A percentile compares a stretch with the other conserved stretches of the same genome.
phyloP scores from a whole-genome alignment of 2,797 vertebrate genomes.

The Silurus aristotelis region DNA sequence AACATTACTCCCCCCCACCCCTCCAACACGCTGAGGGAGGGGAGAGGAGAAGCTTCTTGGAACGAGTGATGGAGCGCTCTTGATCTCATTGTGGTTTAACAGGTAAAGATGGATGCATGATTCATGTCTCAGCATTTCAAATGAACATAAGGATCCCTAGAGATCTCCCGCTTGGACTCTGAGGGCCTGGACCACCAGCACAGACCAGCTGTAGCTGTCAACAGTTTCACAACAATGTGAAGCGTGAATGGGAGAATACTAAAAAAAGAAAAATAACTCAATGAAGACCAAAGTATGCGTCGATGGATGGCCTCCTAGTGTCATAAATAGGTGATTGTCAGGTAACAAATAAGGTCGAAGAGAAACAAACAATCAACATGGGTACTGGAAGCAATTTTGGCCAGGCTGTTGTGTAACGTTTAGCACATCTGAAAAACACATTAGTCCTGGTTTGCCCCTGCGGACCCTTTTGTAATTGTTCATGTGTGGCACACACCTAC shows the following conservation, averaged over 20 bases:
- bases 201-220: slow-evolving; percentile 7
- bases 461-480: slow-evolving; percentile 38
- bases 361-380: slow-evolving; percentile 1
- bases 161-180: neutral
- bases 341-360: too few species aligned
- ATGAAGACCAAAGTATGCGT: neutral
- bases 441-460: slow-evolving; percentile 17
- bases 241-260: neutral
- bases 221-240: neutral
- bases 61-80: neutral
- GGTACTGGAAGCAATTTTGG: slow-evolving; percentile 32
- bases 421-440: slow-evolving; percentile 49
- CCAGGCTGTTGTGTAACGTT: slow-evolving; percentile 7
- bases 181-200: slow-evolving; percentile 26
- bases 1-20: slow-evolving; percentile 49
- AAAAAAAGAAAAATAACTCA: neutral
- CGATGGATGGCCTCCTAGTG: slow-evolving; percentile 8
- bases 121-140: neutral
- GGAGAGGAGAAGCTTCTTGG: neutral
- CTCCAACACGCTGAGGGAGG: neutral
- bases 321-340: slow-evolving; percentile 7
- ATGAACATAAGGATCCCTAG: slow-evolving; percentile 3
- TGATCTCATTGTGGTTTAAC: neutral
- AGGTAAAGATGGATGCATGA: slow-evolving; percentile 15
- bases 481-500: slow-evolving; percentile 43